Base-by-base conservation (phyloP, 2,888 invertebrate genomes). In the Empis stercorea region DNA sequence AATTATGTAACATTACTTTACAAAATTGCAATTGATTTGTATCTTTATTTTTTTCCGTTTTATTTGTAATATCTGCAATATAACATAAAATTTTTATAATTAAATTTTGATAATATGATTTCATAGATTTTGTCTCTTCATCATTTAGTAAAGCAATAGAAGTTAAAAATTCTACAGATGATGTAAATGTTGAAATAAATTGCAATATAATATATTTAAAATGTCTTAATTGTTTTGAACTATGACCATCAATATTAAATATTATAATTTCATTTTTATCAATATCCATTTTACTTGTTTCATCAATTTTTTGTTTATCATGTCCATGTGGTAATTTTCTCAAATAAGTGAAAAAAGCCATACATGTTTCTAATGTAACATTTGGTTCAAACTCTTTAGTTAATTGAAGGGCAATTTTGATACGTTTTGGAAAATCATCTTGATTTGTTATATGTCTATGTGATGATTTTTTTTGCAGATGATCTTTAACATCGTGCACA, bases 151-250 rank as follows among this genome's bases (percentile, higher is more conserved):
- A 63, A 1, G 77, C 78, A 13, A 77, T 76, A 63, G 80, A 76
- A 41, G 78, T 78, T 2, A 87, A 75, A 56, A 88, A 84, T 50
- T 79, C 74, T 1, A 77, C 69, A 0, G 80, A 79, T 2, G 83
- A 77, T 44, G 88, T 71, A 36, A 89, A 72, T 15, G 73, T 75
- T 10, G 80, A 78, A 44, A 88, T 73, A 55, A 87, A 86, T 23
- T 82, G 82, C 15, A 92, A 71, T 20, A 84, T 71, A 0, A 81
- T 76, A 59, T 88, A 91, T 67, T 87, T 91, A 63, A 83, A 92
- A 63, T 92, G 88, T 3, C 88, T 76, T 45, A 91, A 71, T 55
- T 91, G 85, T 58, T 85, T 83, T 0, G 82, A 74, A 0, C 79
- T 78, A 56, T 80, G 80, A 1, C 73, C 72, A 9, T 73, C 73